These are phyloP conservation scores for Myotis planiceps DNA, from an alignment of 2,797 vertebrate genomes.

Conservation along the genomic window DNA sequence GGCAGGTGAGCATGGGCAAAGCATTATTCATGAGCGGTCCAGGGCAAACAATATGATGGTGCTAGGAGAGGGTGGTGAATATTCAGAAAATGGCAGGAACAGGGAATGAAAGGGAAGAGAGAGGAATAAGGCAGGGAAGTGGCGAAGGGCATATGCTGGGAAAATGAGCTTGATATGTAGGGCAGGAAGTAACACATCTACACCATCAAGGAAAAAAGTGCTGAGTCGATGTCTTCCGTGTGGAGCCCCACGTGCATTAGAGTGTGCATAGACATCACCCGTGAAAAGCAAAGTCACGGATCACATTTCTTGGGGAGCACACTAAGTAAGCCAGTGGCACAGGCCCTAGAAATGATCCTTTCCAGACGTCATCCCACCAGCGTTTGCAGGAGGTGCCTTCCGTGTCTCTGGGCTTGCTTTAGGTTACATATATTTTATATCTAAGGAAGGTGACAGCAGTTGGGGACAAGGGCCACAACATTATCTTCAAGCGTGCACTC, in stretches of 20 bases:
- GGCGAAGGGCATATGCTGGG: not conserved
- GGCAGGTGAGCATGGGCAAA: not conserved
- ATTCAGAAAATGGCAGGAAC: not conserved
- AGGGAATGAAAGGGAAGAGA: not conserved
- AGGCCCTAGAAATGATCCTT: not conserved
- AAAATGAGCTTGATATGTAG: not conserved
- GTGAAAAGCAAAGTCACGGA: not conserved
- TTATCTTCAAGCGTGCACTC: not conserved
- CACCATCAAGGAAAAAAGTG: not conserved
- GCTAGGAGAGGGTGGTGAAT: not conserved
- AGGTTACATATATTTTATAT: not conserved
- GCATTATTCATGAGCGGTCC: not conserved
- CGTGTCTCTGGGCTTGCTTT: not conserved
- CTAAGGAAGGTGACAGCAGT: not conserved
- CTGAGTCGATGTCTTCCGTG: not conserved
- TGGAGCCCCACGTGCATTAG: not conserved
- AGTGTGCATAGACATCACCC: too few species aligned
- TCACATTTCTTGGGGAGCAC: not conserved
- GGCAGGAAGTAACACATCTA: not conserved
- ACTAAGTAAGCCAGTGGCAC: not conserved
- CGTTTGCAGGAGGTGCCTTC: not conserved
- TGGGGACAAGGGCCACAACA: too few species aligned
- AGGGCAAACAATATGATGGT: not conserved
- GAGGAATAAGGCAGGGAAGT: rapidly evolving
- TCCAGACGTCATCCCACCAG: not conserved